phyloP scores from a whole-genome alignment of 2,888 invertebrate species.

The Platycnemis pennipes region DNA sequence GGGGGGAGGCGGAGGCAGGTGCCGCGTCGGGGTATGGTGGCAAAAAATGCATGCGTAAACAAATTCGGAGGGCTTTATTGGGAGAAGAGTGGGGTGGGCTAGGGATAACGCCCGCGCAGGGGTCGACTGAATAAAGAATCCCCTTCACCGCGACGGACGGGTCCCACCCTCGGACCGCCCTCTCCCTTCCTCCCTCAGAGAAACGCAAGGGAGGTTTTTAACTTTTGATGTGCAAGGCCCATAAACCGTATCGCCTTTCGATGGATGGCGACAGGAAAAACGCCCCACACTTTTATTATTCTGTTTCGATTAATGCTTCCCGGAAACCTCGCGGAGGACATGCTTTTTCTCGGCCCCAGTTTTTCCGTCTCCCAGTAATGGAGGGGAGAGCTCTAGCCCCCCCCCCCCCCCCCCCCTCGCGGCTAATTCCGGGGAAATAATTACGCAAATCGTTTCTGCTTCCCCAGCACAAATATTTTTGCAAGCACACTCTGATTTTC shows the following conservation, averaged over 20 bases:
- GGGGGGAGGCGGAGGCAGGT: neutral
- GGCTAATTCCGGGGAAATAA: no score
- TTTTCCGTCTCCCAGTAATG: no score
- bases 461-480: no score
- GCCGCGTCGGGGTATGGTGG: neutral
- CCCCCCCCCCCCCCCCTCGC: no score
- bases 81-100: neutral
- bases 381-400: no score
- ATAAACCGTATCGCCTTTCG: conserved; percentile 59
- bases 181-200: neutral
- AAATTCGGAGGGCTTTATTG: conserved; percentile 65
- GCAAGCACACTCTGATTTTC: no score
- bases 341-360: neutral
- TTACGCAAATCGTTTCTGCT: no score
- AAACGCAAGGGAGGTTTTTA: conserved; percentile 58
- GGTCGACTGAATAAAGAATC: conserved; percentile 59
- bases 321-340: neutral
- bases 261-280: conserved; percentile 44
- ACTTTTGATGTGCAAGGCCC: conserved; percentile 60
- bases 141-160: conserved; percentile 30
- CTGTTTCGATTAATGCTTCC: conserved; percentile 1
- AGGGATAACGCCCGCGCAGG: neutral
- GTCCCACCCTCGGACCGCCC: neutral
- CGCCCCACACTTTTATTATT: conserved; percentile 17
- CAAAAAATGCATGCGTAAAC: conserved; percentile 65